Conservation (phyloP, 2,113 vertebrate species). For the Acrocephalus arundinaceus region DNA sequence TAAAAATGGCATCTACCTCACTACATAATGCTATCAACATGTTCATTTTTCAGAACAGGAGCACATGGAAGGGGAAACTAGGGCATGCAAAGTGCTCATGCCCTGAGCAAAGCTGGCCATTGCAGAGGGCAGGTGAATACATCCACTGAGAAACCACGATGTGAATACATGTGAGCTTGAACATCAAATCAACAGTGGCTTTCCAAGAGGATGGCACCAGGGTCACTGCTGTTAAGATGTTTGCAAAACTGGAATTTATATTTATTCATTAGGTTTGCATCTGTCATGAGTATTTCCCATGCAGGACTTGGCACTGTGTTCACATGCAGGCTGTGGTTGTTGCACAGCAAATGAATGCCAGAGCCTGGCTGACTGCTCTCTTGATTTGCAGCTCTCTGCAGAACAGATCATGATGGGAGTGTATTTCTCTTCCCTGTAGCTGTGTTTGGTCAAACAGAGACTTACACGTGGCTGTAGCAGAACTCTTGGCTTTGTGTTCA, state of each 20-base stretch:
- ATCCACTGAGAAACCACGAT: neutral
- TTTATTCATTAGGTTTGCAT: conserved; percentile 7
- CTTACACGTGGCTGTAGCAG: neutral
- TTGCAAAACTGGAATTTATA: neutral
- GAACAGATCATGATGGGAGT: neutral
- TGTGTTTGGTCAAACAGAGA: neutral
- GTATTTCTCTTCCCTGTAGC: neutral
- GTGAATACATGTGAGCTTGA: neutral
- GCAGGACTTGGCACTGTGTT: neutral
- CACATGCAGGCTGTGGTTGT: neutral
- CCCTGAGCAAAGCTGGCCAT: neutral
- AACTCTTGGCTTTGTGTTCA: neutral
- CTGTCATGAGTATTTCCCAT: neutral
- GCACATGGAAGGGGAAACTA: neutral
- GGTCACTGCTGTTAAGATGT: neutral
- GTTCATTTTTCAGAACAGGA: neutral
- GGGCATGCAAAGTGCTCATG: neutral
- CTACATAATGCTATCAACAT: neutral
- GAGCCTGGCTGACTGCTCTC: neutral
- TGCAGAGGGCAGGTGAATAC: neutral
- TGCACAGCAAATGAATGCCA: neutral
- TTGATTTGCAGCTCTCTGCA: neutral
- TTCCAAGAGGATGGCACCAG: neutral
- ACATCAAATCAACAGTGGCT: neutral
- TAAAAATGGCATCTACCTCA: neutral